Evolutionary conservation across 2,113 vertebrate species (phyloP), one percentile per base, ranked within the genome.

Genomic region (Aptenodytes forsteri): DNA sequence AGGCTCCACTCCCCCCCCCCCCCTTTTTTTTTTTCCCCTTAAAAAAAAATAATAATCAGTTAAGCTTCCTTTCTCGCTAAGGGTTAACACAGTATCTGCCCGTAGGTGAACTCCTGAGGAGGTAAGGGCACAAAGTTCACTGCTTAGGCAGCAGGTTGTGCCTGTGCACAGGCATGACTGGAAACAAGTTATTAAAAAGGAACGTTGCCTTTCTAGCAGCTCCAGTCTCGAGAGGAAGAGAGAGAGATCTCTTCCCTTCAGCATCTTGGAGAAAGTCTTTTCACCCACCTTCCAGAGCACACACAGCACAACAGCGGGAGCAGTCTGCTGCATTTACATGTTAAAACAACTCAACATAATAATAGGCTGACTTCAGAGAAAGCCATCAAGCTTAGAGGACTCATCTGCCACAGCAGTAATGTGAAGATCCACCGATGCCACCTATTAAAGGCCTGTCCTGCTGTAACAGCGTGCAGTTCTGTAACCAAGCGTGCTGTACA

Each of bases 101-200:
- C 75, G 29, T 0, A 70, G 71, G 40, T 27, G 75, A 90, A 77
- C 72, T 76, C 52, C 42, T 9, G 16, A 70, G 87, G 49, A 91
- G 73, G 0, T 30, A 36, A 67, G 52, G 6, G 89, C 87, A 46
- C 90, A 95, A 95, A 97, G 88, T 78, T 91, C 94, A 91, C 52
- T 84, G 95, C 94, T 96, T 62, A 78, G 89, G 77, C 76, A 93
- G 90, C 92, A 93, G 72, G 88, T 84, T 92, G 76, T 42, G 79
- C 55, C 73, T 58, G 58, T 8, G 72, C 86, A 79, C n/a, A 73
- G 8, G 75, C 90, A 47, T 38, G 76, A 84, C 86, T 84, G 77
- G 47, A 62, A 95, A 22, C 10, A n/a, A 92, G 70, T 64, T 52
- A 49, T 23, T 30, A 76, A 67, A 62, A 82, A 89, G 78, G 49